Evolutionary conservation across 2,888 invertebrate species (phyloP), one percentile per base, ranked within the genome.

Genomic region (Octonoba sinensis): DNA sequence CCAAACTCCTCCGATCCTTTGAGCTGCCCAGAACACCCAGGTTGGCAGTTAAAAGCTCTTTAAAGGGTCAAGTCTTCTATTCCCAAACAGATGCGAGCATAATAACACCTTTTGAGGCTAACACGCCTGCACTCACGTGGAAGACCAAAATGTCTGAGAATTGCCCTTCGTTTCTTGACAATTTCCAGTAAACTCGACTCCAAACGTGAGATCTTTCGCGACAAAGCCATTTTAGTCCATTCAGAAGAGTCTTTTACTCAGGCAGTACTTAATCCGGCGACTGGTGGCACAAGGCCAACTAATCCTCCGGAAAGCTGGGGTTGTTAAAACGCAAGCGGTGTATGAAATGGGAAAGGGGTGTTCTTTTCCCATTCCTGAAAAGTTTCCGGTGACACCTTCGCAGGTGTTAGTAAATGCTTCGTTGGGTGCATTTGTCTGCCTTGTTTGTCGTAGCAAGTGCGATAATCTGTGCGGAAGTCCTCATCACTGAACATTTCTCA

Each of bases 321-420:
- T 75, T 76, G 66, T 79, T 73, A 44, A 36, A n/a, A 51, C 47
- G 24, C 73, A 73, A 73, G 66, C 57, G 72, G 65, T 44, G 73
- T 73, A 73, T 73, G 67, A 79, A 71, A 62, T 79, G 51, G 54
- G 46, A 46, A 70, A 36, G 60, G 36, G 49, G 22, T 20, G 18
- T 65, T 49, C 47, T n/a, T 54, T 54, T 54, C n/a, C 54, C 20
- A 24, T 51, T 64, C 47, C 24, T 27, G 69, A 12, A 20, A 44
- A 75, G 49, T 46, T 62, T 76, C 76, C 47, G 59, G 49, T 20
- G 76, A 54, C 69, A 69, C 69, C 66, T 59, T 27, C 27, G 8
- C 22, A 36, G 36, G 36, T 36, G 36, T 36, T 36, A 8, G 36
- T 36, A 36, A 36, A 36, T 36, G 36, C 36, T 36, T 36, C 36